These are phyloP conservation scores for Xiphophorus hellerii DNA, from an alignment of 2,113 vertebrate species.

Conservation along the genomic window DNA sequence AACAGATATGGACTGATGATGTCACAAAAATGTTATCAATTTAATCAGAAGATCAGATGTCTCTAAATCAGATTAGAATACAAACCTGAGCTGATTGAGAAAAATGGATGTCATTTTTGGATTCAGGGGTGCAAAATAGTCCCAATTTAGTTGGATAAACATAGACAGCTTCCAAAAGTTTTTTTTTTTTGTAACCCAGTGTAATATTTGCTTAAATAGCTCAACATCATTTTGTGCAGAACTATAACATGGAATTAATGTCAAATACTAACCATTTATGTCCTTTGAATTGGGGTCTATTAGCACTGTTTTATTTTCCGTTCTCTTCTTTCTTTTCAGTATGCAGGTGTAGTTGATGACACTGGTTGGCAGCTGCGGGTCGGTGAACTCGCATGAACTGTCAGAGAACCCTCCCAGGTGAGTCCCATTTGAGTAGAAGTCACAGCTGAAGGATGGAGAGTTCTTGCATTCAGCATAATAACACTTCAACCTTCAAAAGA, in stretches of 20 bases:
- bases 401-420: accelerated
- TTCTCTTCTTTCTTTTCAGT: not conserved
- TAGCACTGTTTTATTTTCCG: not conserved
- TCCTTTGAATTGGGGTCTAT: not conserved
- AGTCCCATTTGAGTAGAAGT: not conserved
- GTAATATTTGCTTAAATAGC: too few relatives aligned
- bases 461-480: not conserved
- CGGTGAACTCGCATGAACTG: accelerated
- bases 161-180: too few relatives aligned
- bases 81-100: too few relatives aligned
- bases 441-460: not conserved
- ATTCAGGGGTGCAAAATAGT: too few relatives aligned
- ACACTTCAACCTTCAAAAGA: conserved; percentile 48
- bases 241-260: not conserved
- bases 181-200: too few relatives aligned
- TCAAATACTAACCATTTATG: not conserved
- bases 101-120: too few relatives aligned
- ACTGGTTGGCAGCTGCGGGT: not conserved
- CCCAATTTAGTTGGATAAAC: too few relatives aligned
- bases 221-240: too few relatives aligned
- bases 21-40: too few relatives aligned
- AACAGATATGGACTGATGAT: too few relatives aligned
- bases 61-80: too few relatives aligned
- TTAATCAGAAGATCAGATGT: too few relatives aligned
- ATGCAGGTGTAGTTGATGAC: conserved; percentile 25